Conservation (phyloP, 1,140 invertebrate genomes). For the Matsumurasca onukii region DNA sequence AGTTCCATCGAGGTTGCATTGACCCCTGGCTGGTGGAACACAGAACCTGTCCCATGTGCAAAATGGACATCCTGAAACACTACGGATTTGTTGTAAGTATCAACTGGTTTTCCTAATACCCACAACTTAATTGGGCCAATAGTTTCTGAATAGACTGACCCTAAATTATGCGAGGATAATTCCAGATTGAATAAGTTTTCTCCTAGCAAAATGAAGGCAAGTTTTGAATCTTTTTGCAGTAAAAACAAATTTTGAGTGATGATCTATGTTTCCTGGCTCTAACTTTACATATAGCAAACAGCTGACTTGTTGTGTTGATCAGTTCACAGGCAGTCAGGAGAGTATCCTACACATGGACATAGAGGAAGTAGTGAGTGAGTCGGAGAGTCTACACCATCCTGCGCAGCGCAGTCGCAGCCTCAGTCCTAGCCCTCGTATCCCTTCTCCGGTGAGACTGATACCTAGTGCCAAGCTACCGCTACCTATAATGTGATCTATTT, state of each 20-base stretch:
- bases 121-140: no score
- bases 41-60: constrained; percentile 93
- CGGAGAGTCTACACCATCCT: constrained; percentile 38
- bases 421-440: constrained; percentile 29
- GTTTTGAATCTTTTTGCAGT: no score
- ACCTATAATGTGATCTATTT: no score
- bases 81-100: constrained; percentile 81
- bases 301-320: constrained; percentile 74
- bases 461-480: no score
- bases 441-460: constrained; percentile 24
- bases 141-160: no score
- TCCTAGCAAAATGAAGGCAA: no score
- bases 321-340: constrained; percentile 79
- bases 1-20: constrained; percentile 92
- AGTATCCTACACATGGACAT: constrained; percentile 70
- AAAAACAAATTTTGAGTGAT: no score
- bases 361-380: constrained; percentile 52
- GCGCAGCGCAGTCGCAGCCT: constrained; percentile 25
- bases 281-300: no score
- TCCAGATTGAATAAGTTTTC: no score
- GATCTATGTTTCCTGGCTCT: no score
- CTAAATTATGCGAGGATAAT: no score
- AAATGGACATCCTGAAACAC: constrained; percentile 91
- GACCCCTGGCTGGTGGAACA: constrained; percentile 94
- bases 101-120: no score